Percentiles rank a stretch among this genome's conserved stretches.
Evolutionary conservation across 2,797 vertebrate genomes (phyloP).

Genomic region (Ciconia nigra): DNA sequence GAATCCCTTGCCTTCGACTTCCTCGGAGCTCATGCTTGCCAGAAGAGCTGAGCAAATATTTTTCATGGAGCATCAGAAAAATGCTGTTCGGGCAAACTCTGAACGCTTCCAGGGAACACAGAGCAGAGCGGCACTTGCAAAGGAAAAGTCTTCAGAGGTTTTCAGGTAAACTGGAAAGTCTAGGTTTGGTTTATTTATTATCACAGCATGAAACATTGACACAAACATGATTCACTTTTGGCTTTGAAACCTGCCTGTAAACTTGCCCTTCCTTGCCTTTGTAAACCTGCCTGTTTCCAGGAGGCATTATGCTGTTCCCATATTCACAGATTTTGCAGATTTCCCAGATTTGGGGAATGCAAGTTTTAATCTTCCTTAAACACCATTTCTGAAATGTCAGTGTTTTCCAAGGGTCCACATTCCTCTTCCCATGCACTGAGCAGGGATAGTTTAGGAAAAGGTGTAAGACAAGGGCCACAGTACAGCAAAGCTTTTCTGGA

Average conservation of each 20-base stretch:
- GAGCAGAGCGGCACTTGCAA: not conserved
- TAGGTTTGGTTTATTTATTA: not conserved
- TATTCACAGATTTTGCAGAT: not conserved
- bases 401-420: not conserved
- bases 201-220: not conserved
- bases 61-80: not conserved
- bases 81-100: not conserved
- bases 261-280: not conserved
- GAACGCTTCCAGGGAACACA: not conserved
- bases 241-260: not conserved
- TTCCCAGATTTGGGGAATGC: not conserved
- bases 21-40: not conserved
- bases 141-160: not conserved
- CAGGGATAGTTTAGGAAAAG: not conserved
- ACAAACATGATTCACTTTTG: not conserved
- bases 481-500: not conserved
- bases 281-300: not conserved
- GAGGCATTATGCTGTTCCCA: not conserved
- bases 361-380: not conserved
- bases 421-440: not conserved
- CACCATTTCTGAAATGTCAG: not conserved
- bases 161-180: not conserved
- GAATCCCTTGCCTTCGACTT: not conserved
- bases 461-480: not conserved
- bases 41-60: conserved; percentile 61